phyloP scores from a whole-genome alignment of 2,888 invertebrate species.

The Drosophila suboccidentalis region DNA sequence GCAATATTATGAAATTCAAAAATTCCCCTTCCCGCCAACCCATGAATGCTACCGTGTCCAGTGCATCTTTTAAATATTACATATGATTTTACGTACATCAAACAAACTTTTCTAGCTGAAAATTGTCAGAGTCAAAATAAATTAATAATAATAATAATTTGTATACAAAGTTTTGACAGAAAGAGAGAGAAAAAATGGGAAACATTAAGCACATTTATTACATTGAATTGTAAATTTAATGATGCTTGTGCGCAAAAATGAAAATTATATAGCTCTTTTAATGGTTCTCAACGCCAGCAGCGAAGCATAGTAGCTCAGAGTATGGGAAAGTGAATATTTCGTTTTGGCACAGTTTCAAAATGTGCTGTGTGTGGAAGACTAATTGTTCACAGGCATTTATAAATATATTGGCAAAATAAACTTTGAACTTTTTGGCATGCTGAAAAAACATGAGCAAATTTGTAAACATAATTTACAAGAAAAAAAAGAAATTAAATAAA shows the following conservation, averaged over 20 bases:
- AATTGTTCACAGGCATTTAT: slow-evolving; percentile 27
- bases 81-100: slow-evolving; percentile 35
- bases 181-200: not conserved
- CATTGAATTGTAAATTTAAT: slow-evolving; percentile 32
- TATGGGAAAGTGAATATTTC: slow-evolving; percentile 22
- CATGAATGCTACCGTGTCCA: slow-evolving; percentile 13
- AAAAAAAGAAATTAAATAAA: not conserved
- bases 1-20: slow-evolving; percentile 29
- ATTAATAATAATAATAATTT: slow-evolving; percentile 12
- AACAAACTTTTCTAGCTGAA: slow-evolving; percentile 33
- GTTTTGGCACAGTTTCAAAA: slow-evolving; percentile 63
- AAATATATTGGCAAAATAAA: slow-evolving; percentile 32
- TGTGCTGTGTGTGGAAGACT: slow-evolving; percentile 4
- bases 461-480: not conserved
- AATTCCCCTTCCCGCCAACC: slow-evolving; percentile 27
- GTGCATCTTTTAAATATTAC: slow-evolving; percentile 5
- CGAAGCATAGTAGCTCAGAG: slow-evolving; percentile 32
- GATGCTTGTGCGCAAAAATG: slow-evolving; percentile 26
- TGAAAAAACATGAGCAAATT: not conserved
- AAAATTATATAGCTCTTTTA: slow-evolving; percentile 39
- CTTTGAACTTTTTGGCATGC: slow-evolving; percentile 16
- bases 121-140: slow-evolving; percentile 9
- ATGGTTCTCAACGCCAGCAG: slow-evolving; percentile 38
- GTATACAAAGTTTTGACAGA: not conserved
- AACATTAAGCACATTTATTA: slow-evolving; percentile 28